phyloP scores from a whole-genome alignment of 2,113 vertebrate species.

The Xyrauchen texanus region DNA sequence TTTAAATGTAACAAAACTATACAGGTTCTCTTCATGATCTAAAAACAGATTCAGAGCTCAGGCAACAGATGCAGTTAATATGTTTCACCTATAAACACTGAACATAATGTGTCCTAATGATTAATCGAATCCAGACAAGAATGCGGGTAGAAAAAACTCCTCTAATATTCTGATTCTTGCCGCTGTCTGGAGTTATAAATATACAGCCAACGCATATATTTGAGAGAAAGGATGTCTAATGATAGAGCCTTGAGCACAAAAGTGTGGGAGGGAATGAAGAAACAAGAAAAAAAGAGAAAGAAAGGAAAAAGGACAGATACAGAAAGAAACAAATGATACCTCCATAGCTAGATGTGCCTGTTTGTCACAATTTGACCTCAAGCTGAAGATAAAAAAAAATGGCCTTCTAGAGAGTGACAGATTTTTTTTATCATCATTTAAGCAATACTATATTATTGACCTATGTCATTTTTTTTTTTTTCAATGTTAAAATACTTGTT shows the following conservation, averaged over 20 bases:
- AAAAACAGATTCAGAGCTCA: no score
- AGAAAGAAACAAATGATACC: background rate
- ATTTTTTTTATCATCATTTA: no score
- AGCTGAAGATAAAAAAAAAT: background rate
- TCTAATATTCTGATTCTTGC: background rate
- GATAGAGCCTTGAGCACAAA: conserved; percentile 12
- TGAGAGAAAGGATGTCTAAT: background rate
- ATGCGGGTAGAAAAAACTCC: background rate
- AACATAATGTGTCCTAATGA: background rate
- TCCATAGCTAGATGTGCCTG: background rate
- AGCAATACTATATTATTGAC: no score
- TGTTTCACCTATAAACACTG: background rate
- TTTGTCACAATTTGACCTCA: background rate
- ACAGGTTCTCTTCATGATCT: no score
- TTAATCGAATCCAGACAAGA: background rate
- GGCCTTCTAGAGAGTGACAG: no score
- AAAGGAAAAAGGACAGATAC: background rate
- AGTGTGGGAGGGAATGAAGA: background rate
- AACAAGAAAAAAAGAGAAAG: background rate
- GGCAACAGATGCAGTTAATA: no score
- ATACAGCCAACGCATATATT: background rate
- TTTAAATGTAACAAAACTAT: no score
- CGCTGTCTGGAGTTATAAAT: background rate
- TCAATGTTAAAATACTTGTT: no score
- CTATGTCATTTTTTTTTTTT: no score